These are phyloP conservation scores for Plectrocnemia conspersa DNA, from an alignment of 1,140 invertebrate species.

Conservation along the genomic window DNA sequence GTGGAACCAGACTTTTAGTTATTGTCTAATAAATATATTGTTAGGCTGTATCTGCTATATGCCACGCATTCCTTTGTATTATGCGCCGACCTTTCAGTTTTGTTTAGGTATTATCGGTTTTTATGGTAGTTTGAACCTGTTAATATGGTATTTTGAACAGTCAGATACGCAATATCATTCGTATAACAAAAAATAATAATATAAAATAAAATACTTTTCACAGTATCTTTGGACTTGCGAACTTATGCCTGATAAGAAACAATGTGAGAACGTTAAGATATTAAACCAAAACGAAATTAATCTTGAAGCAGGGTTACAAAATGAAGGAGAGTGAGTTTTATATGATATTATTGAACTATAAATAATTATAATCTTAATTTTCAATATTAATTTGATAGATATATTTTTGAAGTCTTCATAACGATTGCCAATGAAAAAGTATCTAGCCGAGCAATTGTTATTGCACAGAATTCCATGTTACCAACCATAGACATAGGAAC, in stretches of 20 bases:
- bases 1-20: too few species aligned
- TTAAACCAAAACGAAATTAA: conserved; percentile 25
- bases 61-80: too few species aligned
- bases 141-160: too few species aligned
- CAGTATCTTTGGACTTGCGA: conserved; percentile 29
- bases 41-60: too few species aligned
- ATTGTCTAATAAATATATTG: too few species aligned
- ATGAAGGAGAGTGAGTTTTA: conserved; percentile 28
- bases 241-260: conserved; percentile 9
- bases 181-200: not conserved
- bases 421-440: conserved; percentile 21
- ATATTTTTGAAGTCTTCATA: conserved; percentile 24
- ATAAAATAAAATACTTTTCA: conserved; percentile 10
- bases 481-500: conserved; percentile 24
- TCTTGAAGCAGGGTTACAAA: conserved; percentile 24
- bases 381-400: too few species aligned
- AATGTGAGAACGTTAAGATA: conserved; percentile 28
- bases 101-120: too few species aligned
- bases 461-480: conserved; percentile 26
- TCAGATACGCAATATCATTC: not conserved
- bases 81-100: too few species aligned
- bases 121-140: too few species aligned
- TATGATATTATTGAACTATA: too few species aligned
- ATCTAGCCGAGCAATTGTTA: conserved; percentile 12
- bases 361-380: too few species aligned